phyloP scores from a whole-genome alignment of 2,113 vertebrate species.

The Aepyceros melampus region DNA sequence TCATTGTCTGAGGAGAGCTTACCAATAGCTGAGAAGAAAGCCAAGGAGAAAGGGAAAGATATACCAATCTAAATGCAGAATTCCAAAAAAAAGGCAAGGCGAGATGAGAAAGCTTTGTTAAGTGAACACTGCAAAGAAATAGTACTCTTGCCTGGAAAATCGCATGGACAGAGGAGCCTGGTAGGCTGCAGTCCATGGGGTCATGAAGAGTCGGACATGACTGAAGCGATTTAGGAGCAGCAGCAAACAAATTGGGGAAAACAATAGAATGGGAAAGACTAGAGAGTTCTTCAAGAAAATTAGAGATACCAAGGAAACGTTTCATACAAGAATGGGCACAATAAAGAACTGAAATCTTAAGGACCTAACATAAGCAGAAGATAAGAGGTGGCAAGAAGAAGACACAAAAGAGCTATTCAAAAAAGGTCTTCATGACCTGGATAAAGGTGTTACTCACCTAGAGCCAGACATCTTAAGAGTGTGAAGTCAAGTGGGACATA shows the following conservation, averaged over 20 bases:
- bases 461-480: not conserved
- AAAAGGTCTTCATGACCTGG: not conserved
- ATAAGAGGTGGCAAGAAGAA: not conserved
- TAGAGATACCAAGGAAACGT: not conserved
- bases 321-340: not conserved
- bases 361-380: not conserved
- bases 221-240: not conserved
- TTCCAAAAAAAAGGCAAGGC: not conserved
- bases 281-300: not conserved
- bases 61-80: not conserved
- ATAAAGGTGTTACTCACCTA: not conserved
- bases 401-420: not conserved
- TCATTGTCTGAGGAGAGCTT: not conserved
- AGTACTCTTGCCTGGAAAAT: not conserved
- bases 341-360: not conserved
- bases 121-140: not conserved
- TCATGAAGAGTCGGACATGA: fast-evolving
- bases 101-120: not conserved
- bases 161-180: not conserved
- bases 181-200: not conserved
- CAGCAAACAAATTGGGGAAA: not conserved
- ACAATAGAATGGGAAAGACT: not conserved
- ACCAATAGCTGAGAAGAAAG: not conserved
- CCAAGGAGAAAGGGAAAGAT: not conserved
- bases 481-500: not conserved